Evolutionary conservation across 2,888 invertebrate genomes (phyloP), one percentile per base, ranked within the genome.

Genomic region (Molorchus minor): DNA sequence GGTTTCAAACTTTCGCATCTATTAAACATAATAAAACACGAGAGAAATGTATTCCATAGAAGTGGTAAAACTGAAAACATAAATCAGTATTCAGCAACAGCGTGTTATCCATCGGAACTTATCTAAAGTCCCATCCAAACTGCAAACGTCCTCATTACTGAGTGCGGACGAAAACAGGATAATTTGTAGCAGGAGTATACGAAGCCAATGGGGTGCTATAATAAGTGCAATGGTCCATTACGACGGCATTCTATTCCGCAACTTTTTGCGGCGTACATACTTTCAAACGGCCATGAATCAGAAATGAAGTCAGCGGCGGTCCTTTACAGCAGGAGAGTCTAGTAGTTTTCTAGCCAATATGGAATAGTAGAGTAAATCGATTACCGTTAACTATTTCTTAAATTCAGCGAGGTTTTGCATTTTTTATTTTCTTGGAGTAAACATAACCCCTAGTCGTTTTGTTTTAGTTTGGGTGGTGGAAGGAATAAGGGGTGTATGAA

Each of bases 171-270:
- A 66, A 60, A 56, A 3, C 58, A 57, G 63, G 64, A 70, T 72
- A 75, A 74, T 74, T 74, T 69, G 72, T 61, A 53, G 46, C 64
- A 49, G 67, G 62, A 61, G 67, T 47, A 36, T 33, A 49, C 65
- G 69, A 66, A 75, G 75, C 74, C 77, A 79, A 79, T 79, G 77
- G 78, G 73, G 77, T 77, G 78, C 75, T 72, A 76, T 77, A 77
- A 78, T 78, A 75, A 77, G 77, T 74, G 77, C 76, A 78, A 79
- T 78, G 79, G 77, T 75, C 77, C 77, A 77, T 78, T 74, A 71
- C 73, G 72, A 70, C 73, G 75, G 74, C 73, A 75, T 71, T 73
- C 67, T 65, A 71, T 68, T 67, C 68, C 65, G 69, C 72, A 68
- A 73, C 72, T 73, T 76, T 77, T 75, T 75, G 71, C 70, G 70